These are phyloP conservation scores for Drosophila subsilvestris DNA, from an alignment of 2,888 invertebrate species.

Conservation along the genomic window DNA sequence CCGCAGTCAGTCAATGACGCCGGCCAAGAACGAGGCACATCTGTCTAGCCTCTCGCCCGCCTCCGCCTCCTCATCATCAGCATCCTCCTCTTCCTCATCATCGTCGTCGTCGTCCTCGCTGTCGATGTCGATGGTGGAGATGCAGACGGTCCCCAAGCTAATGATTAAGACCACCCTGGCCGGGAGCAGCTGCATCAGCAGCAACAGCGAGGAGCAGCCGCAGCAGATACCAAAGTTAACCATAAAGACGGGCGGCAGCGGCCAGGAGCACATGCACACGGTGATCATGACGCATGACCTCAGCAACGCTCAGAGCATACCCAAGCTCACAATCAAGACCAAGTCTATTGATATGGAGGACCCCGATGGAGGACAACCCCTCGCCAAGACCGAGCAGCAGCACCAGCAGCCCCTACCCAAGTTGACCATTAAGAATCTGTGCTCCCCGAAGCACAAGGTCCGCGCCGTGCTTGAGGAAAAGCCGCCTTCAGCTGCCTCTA, in stretches of 20 bases:
- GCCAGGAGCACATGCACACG: slow-evolving; percentile 80
- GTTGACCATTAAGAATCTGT: slow-evolving; percentile 83
- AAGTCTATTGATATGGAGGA: slow-evolving; percentile 80
- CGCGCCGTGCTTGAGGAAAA: slow-evolving; percentile 85
- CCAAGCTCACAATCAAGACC: slow-evolving; percentile 83
- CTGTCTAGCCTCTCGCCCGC: slow-evolving; percentile 80
- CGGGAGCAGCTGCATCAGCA: slow-evolving; percentile 67
- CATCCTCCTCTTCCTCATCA: slow-evolving; percentile 78
- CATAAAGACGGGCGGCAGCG: slow-evolving; percentile 78
- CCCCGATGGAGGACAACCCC: slow-evolving; percentile 70
- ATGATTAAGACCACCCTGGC: slow-evolving; percentile 85
- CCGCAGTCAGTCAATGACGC: slow-evolving; percentile 85
- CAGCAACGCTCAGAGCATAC: slow-evolving; percentile 81
- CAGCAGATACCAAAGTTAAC: slow-evolving; percentile 84
- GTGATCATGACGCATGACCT: slow-evolving; percentile 84
- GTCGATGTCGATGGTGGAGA: slow-evolving; percentile 78
- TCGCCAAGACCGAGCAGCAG: slow-evolving; percentile 69
- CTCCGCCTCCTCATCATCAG: slow-evolving; percentile 77
- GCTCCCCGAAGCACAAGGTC: slow-evolving; percentile 84
- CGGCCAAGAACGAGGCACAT: slow-evolving; percentile 84
- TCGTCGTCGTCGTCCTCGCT: slow-evolving; percentile 63
- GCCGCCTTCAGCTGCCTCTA: slow-evolving; percentile 44
- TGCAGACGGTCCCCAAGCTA: slow-evolving; percentile 86
- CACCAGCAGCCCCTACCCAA: slow-evolving; percentile 80
- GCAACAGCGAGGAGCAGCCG: slow-evolving; percentile 58